These are phyloP conservation scores for Synergus gifuensis DNA, from an alignment of 2,888 invertebrate genomes.

Conservation along the genomic window DNA sequence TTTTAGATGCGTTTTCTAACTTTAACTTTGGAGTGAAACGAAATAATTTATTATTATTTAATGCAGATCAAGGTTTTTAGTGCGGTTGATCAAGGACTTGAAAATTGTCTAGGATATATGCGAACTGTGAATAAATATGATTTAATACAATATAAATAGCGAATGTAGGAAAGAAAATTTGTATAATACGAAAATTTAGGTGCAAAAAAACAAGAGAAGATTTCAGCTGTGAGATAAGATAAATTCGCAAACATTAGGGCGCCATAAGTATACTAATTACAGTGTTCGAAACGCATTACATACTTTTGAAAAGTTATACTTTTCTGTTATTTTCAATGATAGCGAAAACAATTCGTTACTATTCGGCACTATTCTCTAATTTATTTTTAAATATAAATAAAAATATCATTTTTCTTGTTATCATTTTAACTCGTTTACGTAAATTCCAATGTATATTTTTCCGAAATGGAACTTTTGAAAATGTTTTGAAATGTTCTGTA, in stretches of 20 bases:
- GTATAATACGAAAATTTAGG: constrained; percentile 28
- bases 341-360: neutral
- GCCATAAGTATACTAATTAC: constrained; percentile 31
- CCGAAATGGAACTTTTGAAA: too few relatives aligned
- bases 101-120: neutral
- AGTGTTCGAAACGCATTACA: neutral
- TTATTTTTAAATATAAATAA: too few relatives aligned
- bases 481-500: too few relatives aligned
- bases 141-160: neutral
- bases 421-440: too few relatives aligned
- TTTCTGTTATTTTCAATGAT: neutral
- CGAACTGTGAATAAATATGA: neutral
- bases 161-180: constrained; percentile 20
- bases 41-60: neutral
- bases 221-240: constrained; percentile 33
- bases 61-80: neutral
- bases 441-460: too few relatives aligned
- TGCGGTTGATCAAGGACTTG: neutral
- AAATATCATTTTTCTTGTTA: too few relatives aligned
- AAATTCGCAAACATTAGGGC: constrained; percentile 19
- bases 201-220: neutral
- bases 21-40: neutral
- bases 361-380: neutral
- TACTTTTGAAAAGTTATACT: neutral
- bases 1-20: neutral